phyloP scores from a whole-genome alignment of 2,888 invertebrate genomes.

The Drosophila colorata region DNA sequence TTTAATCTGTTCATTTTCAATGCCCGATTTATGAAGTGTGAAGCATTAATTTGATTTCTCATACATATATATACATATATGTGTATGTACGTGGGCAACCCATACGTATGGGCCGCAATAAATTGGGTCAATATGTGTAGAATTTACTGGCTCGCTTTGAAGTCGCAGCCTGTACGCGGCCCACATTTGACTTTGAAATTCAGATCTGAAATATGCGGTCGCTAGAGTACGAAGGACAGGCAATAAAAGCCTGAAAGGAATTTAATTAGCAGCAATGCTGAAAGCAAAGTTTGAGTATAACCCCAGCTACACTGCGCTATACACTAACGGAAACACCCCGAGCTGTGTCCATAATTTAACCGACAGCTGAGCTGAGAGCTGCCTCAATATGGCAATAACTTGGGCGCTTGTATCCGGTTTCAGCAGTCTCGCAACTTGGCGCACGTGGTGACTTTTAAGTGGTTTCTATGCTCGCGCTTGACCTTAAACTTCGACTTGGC shows the following conservation, averaged over 20 bases:
- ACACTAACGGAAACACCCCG: constrained; percentile 10
- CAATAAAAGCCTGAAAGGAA: constrained; percentile 19
- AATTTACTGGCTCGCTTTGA: constrained; percentile 62
- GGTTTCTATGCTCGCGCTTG: constrained; percentile 62
- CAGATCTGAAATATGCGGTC: constrained; percentile 5
- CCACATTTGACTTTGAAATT: constrained; percentile 49
- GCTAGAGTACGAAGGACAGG: constrained; percentile 2
- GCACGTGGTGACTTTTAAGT: constrained; percentile 66
- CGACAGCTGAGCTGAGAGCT: constrained; percentile 47
- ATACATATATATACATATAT: constrained; percentile 1
- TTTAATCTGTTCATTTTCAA: constrained; percentile 79
- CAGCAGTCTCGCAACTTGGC: constrained; percentile 22
- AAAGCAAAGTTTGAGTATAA: constrained; percentile 17
- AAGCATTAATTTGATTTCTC: constrained; percentile 73
- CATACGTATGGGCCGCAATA: constrained; percentile 35
- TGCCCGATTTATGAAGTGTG: constrained; percentile 76
- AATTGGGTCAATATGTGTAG: constrained; percentile 66
- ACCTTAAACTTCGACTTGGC: constrained; percentile 70
- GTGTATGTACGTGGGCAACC: neutral
- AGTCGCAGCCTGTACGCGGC: constrained; percentile 37
- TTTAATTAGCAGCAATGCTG: constrained; percentile 39
- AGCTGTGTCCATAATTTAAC: constrained; percentile 67
- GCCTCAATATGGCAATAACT: constrained; percentile 71
- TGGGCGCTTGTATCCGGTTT: constrained; percentile 43
- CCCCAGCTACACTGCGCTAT: neutral